Evolutionary conservation across 1,140 invertebrate genomes (phyloP), one percentile per base, ranked within the genome.

Genomic region (Hycleus phaleratus): DNA sequence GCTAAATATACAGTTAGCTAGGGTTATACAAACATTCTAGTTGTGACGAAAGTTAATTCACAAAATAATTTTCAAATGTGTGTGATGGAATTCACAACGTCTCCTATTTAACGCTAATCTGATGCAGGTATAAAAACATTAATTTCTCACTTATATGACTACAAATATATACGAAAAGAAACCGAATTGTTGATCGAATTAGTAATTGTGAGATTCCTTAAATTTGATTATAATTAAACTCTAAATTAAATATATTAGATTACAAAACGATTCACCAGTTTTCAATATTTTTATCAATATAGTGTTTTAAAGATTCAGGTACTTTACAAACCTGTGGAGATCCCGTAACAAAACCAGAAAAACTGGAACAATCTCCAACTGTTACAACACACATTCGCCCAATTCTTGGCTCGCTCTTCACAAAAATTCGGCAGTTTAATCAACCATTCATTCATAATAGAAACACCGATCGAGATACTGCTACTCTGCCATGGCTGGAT

Each of bases 1-100:
- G 51, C 51, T 53, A 53, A 52, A 43, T 44, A 53, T 51, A 51
- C 39, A 38, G 51, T 53, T 45, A 53, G 51, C 51, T 53, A 53
- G 25, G 46, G 43, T 53, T 53, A 46, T 12, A 18, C 11, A 49
- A 26, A 4, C 48, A 26, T 53, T 32, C 44, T 45, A 46, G 45
- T 12, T 38, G 11, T 46, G 51, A 53, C 26, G 44, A 53, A 26
- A 26, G 26, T 46, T 46, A 53, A 32, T 32, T 32, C 50, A 9
- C 10, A 52, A 52, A 53, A 44, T 43, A 44, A 52, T 43, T 43
- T 24, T 50, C 4, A 38, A 2, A 45, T 49, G 24, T 11, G 42
- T 12, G 38, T 45, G 43, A 38, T 46, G 46, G 51, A 45, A 26
- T 46, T 32, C 18, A 26, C n/a, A 12, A 45, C 18, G 24, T 53